Evolutionary conservation across 2,113 vertebrate genomes (phyloP).

Genomic region (Sapayoa aenigma): DNA sequence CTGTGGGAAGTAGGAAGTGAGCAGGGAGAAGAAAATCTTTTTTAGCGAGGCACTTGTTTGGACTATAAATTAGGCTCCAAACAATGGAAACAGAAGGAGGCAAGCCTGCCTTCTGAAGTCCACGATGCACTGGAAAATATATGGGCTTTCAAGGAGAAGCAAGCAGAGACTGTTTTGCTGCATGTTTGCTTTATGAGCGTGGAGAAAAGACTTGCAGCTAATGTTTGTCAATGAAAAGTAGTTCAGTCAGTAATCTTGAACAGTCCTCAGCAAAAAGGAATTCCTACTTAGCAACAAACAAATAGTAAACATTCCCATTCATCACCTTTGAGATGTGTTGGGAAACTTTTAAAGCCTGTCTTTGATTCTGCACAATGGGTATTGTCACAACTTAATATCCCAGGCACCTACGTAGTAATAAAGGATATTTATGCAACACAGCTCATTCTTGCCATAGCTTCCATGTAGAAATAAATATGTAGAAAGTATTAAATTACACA

Average conservation of each 20-base stretch:
- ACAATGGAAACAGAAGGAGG: constrained; percentile 65
- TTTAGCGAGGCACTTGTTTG: constrained; percentile 47
- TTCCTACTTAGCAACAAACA: constrained; percentile 29
- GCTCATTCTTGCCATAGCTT: neutral
- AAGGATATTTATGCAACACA: neutral
- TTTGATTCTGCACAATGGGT: neutral
- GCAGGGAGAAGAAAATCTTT: constrained; percentile 68
- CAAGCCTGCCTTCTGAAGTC: constrained; percentile 60
- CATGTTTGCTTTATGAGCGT: neutral
- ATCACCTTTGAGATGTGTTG: neutral
- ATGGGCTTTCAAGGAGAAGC: constrained; percentile 33
- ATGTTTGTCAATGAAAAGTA: constrained; percentile 20
- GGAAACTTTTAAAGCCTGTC: neutral
- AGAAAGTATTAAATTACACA: neutral
- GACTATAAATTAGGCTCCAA: constrained; percentile 71
- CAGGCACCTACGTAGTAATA: neutral
- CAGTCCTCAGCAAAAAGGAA: neutral
- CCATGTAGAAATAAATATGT: neutral
- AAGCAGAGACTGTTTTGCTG: constrained; percentile 37
- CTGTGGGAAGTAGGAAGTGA: constrained; percentile 80
- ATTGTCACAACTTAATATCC: neutral
- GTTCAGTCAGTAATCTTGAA: constrained; percentile 7
- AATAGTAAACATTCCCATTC: constrained; percentile 25
- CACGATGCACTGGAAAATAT: constrained; percentile 15
- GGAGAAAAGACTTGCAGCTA: constrained; percentile 9